Percentiles rank a stretch among this genome's conserved stretches.
These are phyloP conservation scores for Hypothenemus hampei DNA, from an alignment of 1,140 invertebrate species.

Conservation along the genomic window DNA sequence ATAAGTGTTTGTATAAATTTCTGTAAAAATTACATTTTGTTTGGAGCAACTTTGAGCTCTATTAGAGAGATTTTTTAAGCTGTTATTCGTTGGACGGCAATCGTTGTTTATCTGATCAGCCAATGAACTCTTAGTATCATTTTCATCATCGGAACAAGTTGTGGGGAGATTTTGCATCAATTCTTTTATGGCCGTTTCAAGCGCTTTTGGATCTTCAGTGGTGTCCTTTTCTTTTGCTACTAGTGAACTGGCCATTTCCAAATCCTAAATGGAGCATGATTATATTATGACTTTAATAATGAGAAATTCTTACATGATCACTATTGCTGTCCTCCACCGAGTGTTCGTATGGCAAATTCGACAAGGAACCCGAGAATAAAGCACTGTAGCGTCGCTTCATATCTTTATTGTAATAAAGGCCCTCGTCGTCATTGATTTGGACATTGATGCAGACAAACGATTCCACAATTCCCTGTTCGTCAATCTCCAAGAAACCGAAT, in stretches of 20 bases:
- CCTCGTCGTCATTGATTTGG: slow-evolving; percentile 66
- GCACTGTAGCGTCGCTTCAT: slow-evolving; percentile 70
- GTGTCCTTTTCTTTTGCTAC: slow-evolving; percentile 30
- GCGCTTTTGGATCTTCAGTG: slow-evolving; percentile 59
- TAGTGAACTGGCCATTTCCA: background rate
- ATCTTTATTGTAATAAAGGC: slow-evolving; percentile 58
- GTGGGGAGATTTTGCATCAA: slow-evolving; percentile 61
- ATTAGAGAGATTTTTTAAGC: background rate
- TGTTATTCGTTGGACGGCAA: background rate
- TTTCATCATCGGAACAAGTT: slow-evolving; percentile 22
- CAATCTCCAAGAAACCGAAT: slow-evolving; percentile 71
- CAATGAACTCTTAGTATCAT: background rate
- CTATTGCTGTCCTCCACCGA: background rate
- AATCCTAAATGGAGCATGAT: too few species aligned
- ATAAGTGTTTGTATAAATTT: background rate
- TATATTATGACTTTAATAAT: too few species aligned
- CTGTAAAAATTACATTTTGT: too few species aligned
- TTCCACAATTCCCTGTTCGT: slow-evolving; percentile 64
- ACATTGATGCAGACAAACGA: slow-evolving; percentile 83
- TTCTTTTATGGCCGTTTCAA: slow-evolving; percentile 62
- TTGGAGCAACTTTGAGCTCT: background rate
- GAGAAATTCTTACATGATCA: too few species aligned
- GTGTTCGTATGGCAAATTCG: background rate
- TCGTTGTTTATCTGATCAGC: background rate
- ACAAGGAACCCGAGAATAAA: slow-evolving; percentile 36